These are phyloP conservation scores for Progne subis DNA, from an alignment of 2,113 vertebrate genomes.

Conservation along the genomic window DNA sequence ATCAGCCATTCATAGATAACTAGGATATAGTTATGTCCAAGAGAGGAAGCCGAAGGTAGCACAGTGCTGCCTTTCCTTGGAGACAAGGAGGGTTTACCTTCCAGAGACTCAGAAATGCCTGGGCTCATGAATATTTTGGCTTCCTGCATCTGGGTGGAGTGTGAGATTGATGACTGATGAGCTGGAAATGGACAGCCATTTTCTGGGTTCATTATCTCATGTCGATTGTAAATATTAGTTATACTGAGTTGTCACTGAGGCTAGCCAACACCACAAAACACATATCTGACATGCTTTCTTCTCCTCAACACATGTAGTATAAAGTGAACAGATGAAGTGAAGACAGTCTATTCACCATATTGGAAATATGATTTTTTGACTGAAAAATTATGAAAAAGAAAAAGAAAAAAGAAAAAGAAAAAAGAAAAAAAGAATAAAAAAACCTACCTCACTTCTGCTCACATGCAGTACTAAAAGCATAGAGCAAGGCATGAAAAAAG, in stretches of 20 bases:
- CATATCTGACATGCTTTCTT: neutral
- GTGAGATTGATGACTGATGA: neutral
- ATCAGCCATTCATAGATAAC: neutral
- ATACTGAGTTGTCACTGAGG: neutral
- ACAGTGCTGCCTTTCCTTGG: neutral
- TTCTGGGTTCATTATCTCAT: neutral
- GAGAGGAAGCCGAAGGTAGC: neutral
- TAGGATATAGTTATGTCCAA: neutral
- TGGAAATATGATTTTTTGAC: neutral
- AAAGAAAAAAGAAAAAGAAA: no score
- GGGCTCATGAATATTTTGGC: neutral
- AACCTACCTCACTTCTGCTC: neutral
- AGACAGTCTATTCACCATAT: neutral
- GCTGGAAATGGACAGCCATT: neutral
- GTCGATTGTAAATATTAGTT: neutral
- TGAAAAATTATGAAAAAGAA: neutral
- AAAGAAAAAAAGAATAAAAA: neutral
- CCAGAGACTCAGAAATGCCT: neutral
- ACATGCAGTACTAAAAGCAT: neutral
- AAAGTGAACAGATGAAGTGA: neutral
- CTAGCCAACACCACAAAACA: no score
- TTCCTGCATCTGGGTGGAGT: neutral
- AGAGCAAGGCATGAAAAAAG: neutral
- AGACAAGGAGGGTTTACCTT: neutral
- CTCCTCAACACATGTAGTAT: neutral